Conservation (phyloP, 2,888 invertebrate species). For the Acrobeloides nanus region DNA sequence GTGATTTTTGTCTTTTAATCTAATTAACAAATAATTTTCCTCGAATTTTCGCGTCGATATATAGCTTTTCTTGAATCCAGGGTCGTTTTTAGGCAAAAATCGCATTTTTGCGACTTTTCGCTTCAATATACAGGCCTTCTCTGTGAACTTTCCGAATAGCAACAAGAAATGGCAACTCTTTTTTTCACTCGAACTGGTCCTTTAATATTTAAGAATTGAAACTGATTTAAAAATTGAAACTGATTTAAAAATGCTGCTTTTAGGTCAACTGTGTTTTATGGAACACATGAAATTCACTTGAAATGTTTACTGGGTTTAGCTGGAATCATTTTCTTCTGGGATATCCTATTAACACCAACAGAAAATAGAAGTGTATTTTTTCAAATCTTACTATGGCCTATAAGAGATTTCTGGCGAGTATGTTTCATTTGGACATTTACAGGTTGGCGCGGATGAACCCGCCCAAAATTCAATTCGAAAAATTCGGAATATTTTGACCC, state of each 20-base stretch:
- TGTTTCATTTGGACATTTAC: conserved; percentile 1
- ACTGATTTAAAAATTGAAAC: too few relatives aligned
- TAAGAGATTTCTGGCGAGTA: conserved; percentile 30
- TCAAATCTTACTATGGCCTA: conserved; percentile 40
- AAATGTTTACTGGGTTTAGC: conserved; percentile 15
- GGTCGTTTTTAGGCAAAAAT: too few relatives aligned
- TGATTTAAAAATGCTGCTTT: conserved; percentile 6
- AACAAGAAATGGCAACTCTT: too few relatives aligned
- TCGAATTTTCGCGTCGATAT: too few relatives aligned
- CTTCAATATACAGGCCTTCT: too few relatives aligned
- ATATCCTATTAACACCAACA: conserved; percentile 39
- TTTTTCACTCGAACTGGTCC: too few relatives aligned
- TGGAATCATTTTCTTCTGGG: conserved; percentile 35
- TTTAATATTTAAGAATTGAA: too few relatives aligned
- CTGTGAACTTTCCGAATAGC: too few relatives aligned
- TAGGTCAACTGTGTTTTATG: conserved; percentile 16
- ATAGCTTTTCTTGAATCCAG: too few relatives aligned
- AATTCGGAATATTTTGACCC: conserved; percentile 6
- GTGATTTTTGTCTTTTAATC: too few relatives aligned
- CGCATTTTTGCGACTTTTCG: too few relatives aligned
- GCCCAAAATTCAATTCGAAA: background rate
- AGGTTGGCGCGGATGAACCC: background rate
- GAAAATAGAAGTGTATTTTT: conserved; percentile 33
- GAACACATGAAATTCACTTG: conserved; percentile 12
- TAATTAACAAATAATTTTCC: too few relatives aligned